Evolutionary conservation across 2,797 vertebrate genomes (phyloP).

Genomic region (Cossypha caffra): DNA sequence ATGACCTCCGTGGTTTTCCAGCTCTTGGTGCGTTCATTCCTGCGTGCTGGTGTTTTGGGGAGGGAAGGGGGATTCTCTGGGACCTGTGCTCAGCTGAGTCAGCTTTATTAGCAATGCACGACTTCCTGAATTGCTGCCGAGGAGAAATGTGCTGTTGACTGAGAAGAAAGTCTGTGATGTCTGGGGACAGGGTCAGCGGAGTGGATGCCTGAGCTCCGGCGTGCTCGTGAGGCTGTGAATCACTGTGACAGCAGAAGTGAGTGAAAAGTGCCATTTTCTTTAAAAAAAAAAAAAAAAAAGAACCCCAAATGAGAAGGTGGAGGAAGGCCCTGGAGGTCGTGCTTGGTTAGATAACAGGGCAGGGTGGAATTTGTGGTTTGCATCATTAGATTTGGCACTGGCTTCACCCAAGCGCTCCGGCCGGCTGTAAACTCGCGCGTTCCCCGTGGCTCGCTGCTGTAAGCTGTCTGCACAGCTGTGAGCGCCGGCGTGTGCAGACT

Average conservation of each 20-base stretch:
- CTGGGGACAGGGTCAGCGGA: not conserved
- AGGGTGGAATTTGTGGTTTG: slow-evolving; percentile 1
- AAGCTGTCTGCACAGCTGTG: not conserved
- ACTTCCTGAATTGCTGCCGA: not conserved
- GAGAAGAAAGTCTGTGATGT: not conserved
- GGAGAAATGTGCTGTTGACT: slow-evolving; percentile 32
- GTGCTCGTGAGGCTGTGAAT: not conserved
- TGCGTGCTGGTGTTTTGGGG: not conserved
- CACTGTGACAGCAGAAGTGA: not conserved
- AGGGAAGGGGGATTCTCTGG: not conserved
- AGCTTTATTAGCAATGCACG: not conserved
- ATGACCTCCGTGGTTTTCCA: not conserved
- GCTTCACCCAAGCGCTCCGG: not conserved
- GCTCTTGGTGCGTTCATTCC: accelerated
- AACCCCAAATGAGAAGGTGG: not conserved
- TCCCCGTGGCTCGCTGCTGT: not conserved
- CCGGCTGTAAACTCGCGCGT: not conserved
- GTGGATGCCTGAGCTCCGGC: not conserved
- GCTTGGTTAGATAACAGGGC: not conserved
- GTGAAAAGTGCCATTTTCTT: not conserved
- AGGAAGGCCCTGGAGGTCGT: accelerated
- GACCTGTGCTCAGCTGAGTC: not conserved
- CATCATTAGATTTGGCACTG: not conserved
- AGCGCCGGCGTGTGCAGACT: not conserved
- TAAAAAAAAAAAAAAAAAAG: not conserved